Evolutionary conservation across 2,888 invertebrate species (phyloP).

Genomic region (Spodoptera exigua): DNA sequence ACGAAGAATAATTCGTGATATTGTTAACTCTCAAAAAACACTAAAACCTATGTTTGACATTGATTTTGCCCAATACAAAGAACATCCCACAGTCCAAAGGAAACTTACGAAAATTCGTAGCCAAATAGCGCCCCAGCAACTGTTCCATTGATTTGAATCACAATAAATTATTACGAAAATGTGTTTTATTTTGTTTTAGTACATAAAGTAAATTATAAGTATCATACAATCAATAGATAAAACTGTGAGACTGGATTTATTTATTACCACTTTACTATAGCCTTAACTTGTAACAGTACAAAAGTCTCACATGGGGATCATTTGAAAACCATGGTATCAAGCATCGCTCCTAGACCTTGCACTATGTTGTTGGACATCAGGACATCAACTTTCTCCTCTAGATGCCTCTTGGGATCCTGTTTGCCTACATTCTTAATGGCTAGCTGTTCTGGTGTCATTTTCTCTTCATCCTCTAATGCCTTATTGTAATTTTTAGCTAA

Average conservation of each 20-base stretch:
- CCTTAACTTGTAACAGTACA: constrained; percentile 69
- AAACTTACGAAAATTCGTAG: constrained; percentile 69
- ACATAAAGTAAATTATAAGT: constrained; percentile 79
- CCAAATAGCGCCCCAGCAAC: constrained; percentile 77
- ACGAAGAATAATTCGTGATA: constrained; percentile 73
- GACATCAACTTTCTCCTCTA: constrained; percentile 99
- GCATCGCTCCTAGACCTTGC: constrained; percentile 98
- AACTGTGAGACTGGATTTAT: constrained; percentile 72
- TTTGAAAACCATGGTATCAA: constrained; percentile 92
- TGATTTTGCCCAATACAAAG: constrained; percentile 70
- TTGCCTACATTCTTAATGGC: constrained; percentile 99
- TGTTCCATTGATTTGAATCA: constrained; percentile 69
- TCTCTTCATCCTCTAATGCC: constrained; percentile 99
- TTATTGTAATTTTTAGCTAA: constrained; percentile 99
- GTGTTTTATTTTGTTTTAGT: constrained; percentile 79
- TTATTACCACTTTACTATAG: constrained; percentile 76
- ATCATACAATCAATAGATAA: constrained; percentile 74
- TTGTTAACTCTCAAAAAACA: constrained; percentile 71
- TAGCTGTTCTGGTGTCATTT: constrained; percentile 99
- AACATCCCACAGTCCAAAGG: constrained; percentile 71
- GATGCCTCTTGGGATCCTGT: constrained; percentile 99
- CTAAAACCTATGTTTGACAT: constrained; percentile 81
- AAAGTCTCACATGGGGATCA: constrained; percentile 73
- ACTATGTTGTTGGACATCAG: constrained; percentile 99
- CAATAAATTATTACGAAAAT: constrained; percentile 55